These are phyloP conservation scores for Morphnarchus princeps DNA, from an alignment of 2,113 vertebrate genomes.

Conservation along the genomic window DNA sequence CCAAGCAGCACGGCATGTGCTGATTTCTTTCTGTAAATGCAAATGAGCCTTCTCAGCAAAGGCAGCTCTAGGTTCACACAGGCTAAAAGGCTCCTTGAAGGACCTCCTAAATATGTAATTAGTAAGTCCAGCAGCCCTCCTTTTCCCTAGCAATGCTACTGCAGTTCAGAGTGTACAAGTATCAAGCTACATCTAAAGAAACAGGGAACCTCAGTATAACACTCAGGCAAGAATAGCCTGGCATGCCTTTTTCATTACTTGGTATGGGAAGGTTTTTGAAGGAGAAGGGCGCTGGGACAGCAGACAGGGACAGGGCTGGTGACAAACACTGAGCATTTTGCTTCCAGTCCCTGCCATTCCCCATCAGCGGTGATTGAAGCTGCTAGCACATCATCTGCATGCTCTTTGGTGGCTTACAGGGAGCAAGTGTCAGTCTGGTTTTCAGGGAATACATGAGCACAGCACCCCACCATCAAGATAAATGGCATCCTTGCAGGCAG, in stretches of 20 bases:
- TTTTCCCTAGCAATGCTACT: neutral
- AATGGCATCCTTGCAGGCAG: constrained; percentile 39
- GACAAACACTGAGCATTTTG: constrained; percentile 32
- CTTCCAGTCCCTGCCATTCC: constrained; percentile 35
- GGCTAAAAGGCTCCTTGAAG: neutral
- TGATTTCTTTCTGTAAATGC: neutral
- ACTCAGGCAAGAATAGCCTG: neutral
- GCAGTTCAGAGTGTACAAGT: neutral
- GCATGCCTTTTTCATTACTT: neutral
- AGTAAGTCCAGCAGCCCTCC: neutral
- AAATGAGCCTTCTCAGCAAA: neutral
- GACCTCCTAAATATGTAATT: neutral
- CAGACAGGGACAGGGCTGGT: neutral
- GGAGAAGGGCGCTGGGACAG: neutral
- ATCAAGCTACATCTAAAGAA: neutral
- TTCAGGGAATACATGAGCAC: constrained; percentile 56
- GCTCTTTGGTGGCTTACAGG: constrained; percentile 41
- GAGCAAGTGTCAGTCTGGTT: constrained; percentile 51
- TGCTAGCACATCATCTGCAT: constrained; percentile 22
- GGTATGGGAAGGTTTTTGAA: neutral
- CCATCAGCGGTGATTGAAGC: constrained; percentile 28
- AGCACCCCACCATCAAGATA: constrained; percentile 45
- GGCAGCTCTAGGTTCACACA: neutral
- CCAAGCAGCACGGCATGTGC: neutral
- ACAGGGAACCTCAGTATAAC: neutral